Base-by-base conservation (phyloP, 2,888 invertebrate species). In the Drosophila anceps region DNA sequence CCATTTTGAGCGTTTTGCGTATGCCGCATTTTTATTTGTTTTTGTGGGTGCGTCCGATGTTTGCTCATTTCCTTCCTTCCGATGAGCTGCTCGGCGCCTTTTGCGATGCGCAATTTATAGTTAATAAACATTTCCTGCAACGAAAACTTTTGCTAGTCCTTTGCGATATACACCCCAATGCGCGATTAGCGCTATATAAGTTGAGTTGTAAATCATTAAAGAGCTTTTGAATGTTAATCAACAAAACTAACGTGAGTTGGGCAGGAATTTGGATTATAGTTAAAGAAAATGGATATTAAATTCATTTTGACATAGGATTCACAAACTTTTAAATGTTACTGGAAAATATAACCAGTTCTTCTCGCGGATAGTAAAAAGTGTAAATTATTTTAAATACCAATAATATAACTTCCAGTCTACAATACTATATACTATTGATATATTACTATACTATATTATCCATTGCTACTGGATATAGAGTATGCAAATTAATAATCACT, bases 81-180 rank as follows among this genome's bases (percentile, higher is more conserved):
- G 64, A 51, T 64, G 62, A 61, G 78, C 59, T 48, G 77, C 70
- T 71, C 59, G 70, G 41, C 66, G 67, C 70, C 72, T 69, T 76
- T 68, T 66, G 73, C 76, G 84, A 68, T 76, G 57, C 73, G 88
- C 80, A 84, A 86, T 88, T 86, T 81, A 81, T 84, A 86, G 82
- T 86, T 88, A 84, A 88, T 84, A 82, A 84, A 81, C 79, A 88
- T 88, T 85, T 88, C 84, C 88, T 83, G 73, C 70, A 66, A 59
- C 76, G 62, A 69, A 84, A 76, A 73, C 67, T 71, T 71, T 66
- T 58, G 48, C 60, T 39, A 50, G 50, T 44, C 54, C 54, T 44
- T 53, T 57, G 53, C 53, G 41, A 66, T 57, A 64, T 68, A 55
- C 64, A 41, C 61, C 69, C 59, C 5, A 24, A 15, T 37, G 15